phyloP scores from a whole-genome alignment of 2,797 vertebrate genomes.

The Fistularia tabacaria region DNA sequence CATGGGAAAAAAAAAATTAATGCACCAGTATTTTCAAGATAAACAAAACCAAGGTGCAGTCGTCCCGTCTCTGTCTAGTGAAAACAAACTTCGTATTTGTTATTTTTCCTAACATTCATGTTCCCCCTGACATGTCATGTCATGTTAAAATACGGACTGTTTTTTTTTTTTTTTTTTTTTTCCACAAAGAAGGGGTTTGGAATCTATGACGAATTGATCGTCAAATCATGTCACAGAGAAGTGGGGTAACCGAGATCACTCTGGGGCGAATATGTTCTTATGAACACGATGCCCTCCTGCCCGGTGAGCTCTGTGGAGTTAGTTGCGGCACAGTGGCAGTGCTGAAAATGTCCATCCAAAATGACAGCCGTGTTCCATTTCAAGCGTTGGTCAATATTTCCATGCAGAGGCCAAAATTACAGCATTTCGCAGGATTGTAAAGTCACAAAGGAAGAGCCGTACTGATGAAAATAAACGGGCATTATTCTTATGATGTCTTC shows the following conservation, averaged over 20 bases:
- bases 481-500: constrained; percentile 29
- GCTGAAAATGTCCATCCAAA: constrained; percentile 70
- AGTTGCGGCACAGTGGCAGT: constrained; percentile 68
- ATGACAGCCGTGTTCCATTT: constrained; percentile 70
- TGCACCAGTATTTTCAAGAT: no score
- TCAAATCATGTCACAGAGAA: constrained; percentile 67
- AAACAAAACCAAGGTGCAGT: no score
- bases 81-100: no score
- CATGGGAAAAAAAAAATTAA: no score
- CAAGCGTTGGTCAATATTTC: constrained; percentile 72
- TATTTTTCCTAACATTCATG: neutral
- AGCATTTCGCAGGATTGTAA: constrained; percentile 59
- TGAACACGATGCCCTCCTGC: constrained; percentile 61
- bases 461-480: constrained; percentile 47
- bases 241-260: constrained; percentile 70
- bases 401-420: constrained; percentile 68
- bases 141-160: neutral
- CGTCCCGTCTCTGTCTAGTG: no score
- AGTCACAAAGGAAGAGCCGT: constrained; percentile 57
- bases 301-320: constrained; percentile 58
- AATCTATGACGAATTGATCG: constrained; percentile 73
- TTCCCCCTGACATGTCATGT: neutral
- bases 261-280: constrained; percentile 69
- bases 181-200: constrained; percentile 11
- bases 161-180: constrained; percentile 3